Base-by-base conservation (phyloP, 2,797 vertebrate species). In the Macroramphosus scolopax region DNA sequence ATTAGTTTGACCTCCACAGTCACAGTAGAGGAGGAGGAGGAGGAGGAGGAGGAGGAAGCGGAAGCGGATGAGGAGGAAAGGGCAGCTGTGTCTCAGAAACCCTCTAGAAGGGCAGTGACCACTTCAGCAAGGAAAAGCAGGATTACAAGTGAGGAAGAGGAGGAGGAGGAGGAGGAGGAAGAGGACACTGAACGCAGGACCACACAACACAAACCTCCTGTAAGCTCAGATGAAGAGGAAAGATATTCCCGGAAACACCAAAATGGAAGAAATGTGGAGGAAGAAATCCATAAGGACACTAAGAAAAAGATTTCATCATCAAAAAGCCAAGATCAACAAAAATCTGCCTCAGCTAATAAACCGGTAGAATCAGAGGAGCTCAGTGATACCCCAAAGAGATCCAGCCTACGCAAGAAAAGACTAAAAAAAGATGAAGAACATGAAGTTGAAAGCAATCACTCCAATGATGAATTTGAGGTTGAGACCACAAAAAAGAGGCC, bases 281-380 rank as follows among this genome's bases (percentile, higher is more conserved):
- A 75, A 51, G 51, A 58, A 7, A 68, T 72, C 42, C 54, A 55
- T 33, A 80, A 68, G 42, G 60, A 72, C 46, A 68, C 61, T 5
- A 81, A 71, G 65, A 87, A 78, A 51, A 85, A 65, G 44, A 67
- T 61, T 32, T 64, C 65, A 14, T 57, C 36, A 0, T 81, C 70
- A 62, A 84, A 83, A 87, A 81, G 81, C 72, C 82, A 86, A 78
- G 82, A 80, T 38, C 81, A 74, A 64, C 80, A 71, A 68, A 78
- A 68, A 63, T 61, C 85, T 78, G 75, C 85, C 61, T 78, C 89
- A 78, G 53, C 59, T 22, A 52, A 75, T 26, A 73, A 75, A 74
- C 49, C 40, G 33, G 63, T 58, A 5, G 82, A 84, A 54, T 82
- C 83, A 0, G 82, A 88, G 22, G 75, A 87, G 18, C 69, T 77